Evolutionary conservation across 2,888 invertebrate species (phyloP), one percentile per base, ranked within the genome.

Genomic region (Patella ulyssiponensis): DNA sequence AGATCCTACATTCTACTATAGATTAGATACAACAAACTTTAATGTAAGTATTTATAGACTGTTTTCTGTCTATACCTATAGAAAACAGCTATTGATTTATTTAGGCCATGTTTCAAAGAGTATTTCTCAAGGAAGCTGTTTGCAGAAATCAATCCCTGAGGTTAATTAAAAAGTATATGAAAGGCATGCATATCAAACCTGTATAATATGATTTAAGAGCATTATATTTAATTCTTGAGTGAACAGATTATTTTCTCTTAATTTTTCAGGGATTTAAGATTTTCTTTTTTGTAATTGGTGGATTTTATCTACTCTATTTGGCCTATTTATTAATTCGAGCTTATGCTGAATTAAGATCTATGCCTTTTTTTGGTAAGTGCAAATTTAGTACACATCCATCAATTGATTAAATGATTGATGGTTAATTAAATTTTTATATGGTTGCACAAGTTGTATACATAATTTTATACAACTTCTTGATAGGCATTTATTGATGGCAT

Each of bases 331-430:
- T 98, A 85, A 92, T 98, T 79, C 94, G 95, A 90, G 97, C 98
- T 33, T 98, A 98, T 92, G 97, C 96, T 81, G 98, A 99, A 92
- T 93, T 99, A 75, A 94, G 98, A 88, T 96, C 96, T 64, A 98
- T 99, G 98, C 98, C 98, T 81, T 98, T 96, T 93, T 98, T 99
- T 92, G 98, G 98, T 98, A 93, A 95, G 94, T 81, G 44, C 44
- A 44, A 9, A 44, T 44, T 44, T 44, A 44, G 9, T 44, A 44
- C 7, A 44, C 9, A 44, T 9, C 44, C 9, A 9, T 44, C 44
- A 0, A 44, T 44, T 44, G 44, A 44, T 44, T 44, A 9, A 44
- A 44, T 44, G 44, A 44, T 44, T 44, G 44, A 1, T 44, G 44
- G 44, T 44, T 44, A 44, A 44, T 44, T 44, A 9, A 44, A 44